Base-by-base conservation (phyloP, 2,113 vertebrate species). In the Coreoperca whiteheadi region DNA sequence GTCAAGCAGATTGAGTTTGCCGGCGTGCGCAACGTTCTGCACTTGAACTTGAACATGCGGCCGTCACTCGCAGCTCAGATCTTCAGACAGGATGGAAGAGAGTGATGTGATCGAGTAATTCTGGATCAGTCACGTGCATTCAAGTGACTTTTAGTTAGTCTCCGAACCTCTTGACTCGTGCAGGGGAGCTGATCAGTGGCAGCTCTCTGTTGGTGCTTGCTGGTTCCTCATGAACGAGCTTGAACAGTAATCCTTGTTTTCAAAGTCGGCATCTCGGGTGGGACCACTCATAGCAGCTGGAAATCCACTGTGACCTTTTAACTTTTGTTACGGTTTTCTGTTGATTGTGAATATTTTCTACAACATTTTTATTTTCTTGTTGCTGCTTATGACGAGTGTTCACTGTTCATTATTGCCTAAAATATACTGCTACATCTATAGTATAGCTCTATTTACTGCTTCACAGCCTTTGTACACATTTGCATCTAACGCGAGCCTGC, bases 381-480 rank as follows among this genome's bases (percentile, higher is more conserved):
- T 25, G 12, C 34, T 64, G 68, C 8, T 12, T 61, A 4, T 0
- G 6, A 8, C 18, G 9, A 20, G 5, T 16, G 25, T 11, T 68
- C 3, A 8, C 11, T 10, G 15, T 14, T 48, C 4, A 11, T 70
- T 48, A n/a, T 56, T 72, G 37, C 12, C 20, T 20, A 0, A 39
- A 74, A 39, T 59, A 18, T 25, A 57, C 20, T 18, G 28, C 15
- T 48, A 48, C 4, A 50, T 70, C 23, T 32, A 32, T 14, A 16
- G 57, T 37, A 15, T 10, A 37, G 68, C 67, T 73, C 15, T 34
- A 48, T 72, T 78, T 82, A 4, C 57, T 37, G 51, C 61, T 69
- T 46, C 74, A 32, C 60, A 18, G 34, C 57, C 28, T 79, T 59
- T 50, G 8, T 16, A 46, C 53, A 32, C 46, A 39, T 76, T 66